Conservation (phyloP, 1,140 invertebrate species). For the Riptortus pedestris region DNA sequence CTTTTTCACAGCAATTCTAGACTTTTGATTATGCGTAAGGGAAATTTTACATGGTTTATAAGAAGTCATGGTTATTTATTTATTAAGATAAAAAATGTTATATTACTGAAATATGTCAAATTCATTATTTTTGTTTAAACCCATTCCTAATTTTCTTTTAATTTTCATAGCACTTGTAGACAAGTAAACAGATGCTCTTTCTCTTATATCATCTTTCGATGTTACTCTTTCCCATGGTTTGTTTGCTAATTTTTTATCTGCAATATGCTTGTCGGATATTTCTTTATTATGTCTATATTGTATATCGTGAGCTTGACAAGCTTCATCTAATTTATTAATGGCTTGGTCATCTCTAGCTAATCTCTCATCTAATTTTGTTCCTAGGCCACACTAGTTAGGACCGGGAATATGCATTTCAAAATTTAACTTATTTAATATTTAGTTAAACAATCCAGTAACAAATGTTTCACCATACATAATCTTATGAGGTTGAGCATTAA, state of each 20-base stretch:
- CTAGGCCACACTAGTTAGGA: background rate
- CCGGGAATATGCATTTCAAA: background rate
- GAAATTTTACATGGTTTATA: too few species aligned
- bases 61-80: too few species aligned
- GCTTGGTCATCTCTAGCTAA: background rate
- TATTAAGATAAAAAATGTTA: background rate
- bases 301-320: background rate
- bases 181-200: background rate
- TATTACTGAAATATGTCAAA: background rate
- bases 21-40: background rate
- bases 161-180: background rate
- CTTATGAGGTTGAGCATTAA: background rate
- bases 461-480: background rate
- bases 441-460: background rate
- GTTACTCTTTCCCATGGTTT: background rate
- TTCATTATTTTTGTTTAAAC: background rate
- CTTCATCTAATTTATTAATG: background rate
- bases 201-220: background rate
- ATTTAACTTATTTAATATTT: background rate
- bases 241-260: constrained; percentile 3
- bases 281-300: background rate
- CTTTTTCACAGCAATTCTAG: background rate
- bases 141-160: too few species aligned
- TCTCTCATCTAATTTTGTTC: constrained; percentile 9
- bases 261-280: background rate